phyloP scores from a whole-genome alignment of 2,113 vertebrate genomes.

The Carettochelys insculpta region DNA sequence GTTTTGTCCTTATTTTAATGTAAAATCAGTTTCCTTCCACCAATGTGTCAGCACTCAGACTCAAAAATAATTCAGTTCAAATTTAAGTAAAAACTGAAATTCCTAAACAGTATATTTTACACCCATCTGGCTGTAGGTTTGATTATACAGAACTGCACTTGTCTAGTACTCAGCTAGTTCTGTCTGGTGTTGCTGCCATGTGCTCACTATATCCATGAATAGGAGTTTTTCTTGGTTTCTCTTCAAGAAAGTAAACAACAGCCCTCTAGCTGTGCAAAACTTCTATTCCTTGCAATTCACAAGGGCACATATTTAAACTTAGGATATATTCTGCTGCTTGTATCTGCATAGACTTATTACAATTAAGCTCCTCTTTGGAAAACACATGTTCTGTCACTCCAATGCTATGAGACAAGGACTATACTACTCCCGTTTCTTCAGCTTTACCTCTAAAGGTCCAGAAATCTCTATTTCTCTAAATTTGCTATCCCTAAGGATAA shows the following conservation, averaged over 20 bases:
- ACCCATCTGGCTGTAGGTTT: not conserved
- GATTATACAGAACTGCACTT: not conserved
- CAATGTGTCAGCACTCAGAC: not conserved
- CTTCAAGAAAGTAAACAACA: not conserved
- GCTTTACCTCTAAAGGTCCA: not conserved
- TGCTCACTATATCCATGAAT: not conserved
- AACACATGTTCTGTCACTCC: not conserved
- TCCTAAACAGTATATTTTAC: not conserved
- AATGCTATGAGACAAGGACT: not conserved
- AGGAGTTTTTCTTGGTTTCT: not conserved
- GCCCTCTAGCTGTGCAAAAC: not conserved
- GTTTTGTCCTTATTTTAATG: not conserved
- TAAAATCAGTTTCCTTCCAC: not conserved
- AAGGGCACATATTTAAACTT: not conserved
- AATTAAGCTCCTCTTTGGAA: not conserved
- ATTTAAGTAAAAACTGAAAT: not conserved
- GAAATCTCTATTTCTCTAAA: not conserved
- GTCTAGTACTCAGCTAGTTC: not conserved
- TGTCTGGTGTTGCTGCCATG: not conserved
- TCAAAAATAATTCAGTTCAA: not conserved
- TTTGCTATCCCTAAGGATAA: conserved; percentile 7
- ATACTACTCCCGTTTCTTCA: not conserved
- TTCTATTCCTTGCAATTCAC: not conserved
- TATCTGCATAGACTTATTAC: not conserved
- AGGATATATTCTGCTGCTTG: not conserved